These are phyloP conservation scores for Cirrhinus molitorella DNA, from an alignment of 2,797 vertebrate species.

Conservation along the genomic window DNA sequence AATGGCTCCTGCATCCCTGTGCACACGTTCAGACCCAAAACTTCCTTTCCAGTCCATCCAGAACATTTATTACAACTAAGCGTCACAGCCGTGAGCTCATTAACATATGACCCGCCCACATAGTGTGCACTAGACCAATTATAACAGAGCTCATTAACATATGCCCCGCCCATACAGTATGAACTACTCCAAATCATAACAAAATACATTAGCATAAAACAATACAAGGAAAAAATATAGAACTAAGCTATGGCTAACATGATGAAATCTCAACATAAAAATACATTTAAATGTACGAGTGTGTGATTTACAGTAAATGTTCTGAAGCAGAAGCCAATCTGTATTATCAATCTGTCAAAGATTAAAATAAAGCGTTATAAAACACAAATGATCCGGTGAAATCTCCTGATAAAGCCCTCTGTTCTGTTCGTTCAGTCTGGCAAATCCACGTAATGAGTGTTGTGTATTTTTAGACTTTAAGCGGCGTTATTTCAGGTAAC, in stretches of 20 bases:
- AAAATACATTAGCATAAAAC: neutral
- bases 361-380: conserved; percentile 25
- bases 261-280: neutral
- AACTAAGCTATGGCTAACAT: neutral
- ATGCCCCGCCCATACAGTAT: neutral
- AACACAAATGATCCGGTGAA: conserved; percentile 17
- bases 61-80: neutral
- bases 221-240: neutral
- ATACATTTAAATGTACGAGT: neutral
- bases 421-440: neutral
- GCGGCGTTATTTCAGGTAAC: conserved; percentile 67
- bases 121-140: neutral
- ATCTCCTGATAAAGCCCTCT: conserved; percentile 14
- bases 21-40: neutral
- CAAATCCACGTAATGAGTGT: conserved; percentile 29
- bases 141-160: neutral
- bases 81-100: neutral
- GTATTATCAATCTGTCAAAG: neutral
- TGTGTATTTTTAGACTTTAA: conserved; percentile 67
- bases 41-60: neutral
- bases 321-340: conserved; percentile 5
- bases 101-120: neutral
- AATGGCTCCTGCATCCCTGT: neutral
- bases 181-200: neutral
- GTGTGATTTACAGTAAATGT: neutral